Conservation (phyloP, 2,113 vertebrate species). For the Geothlypis trichas region DNA sequence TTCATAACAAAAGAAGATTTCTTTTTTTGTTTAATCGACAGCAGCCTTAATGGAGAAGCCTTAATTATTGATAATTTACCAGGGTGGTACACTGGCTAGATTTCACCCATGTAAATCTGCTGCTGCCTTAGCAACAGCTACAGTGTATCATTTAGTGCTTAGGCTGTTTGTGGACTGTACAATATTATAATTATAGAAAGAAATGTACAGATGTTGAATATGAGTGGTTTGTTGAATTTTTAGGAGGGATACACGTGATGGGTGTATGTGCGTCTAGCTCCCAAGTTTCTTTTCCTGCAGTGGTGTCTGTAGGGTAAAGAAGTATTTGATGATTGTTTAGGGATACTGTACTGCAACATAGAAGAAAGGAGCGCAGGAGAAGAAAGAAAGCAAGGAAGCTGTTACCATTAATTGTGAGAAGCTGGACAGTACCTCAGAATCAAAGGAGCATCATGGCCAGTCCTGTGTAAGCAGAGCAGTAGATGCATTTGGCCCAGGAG, state of each 20-base stretch:
- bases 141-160: conserved; percentile 54
- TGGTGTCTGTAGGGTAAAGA: background rate
- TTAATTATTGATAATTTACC: conserved; percentile 48
- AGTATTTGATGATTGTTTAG: background rate
- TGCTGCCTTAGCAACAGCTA: conserved; percentile 48
- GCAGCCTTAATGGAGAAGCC: background rate
- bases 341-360: background rate
- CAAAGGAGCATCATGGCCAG: fast-evolving
- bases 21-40: no score
- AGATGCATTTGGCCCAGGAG: background rate
- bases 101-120: conserved; percentile 14
- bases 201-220: conserved; percentile 3
- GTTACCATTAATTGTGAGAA: background rate
- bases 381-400: background rate
- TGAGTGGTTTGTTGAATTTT: background rate
- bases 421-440: background rate
- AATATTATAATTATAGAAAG: conserved; percentile 32
- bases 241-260: fast-evolving
- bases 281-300: background rate
- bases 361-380: background rate
- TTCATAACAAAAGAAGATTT: background rate
- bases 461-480: background rate
- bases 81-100: background rate
- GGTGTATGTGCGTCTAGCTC: background rate
- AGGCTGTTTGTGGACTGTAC: conserved; percentile 56